phyloP scores from a whole-genome alignment of 1,140 invertebrate species.

The Neodiprion virginianus region DNA sequence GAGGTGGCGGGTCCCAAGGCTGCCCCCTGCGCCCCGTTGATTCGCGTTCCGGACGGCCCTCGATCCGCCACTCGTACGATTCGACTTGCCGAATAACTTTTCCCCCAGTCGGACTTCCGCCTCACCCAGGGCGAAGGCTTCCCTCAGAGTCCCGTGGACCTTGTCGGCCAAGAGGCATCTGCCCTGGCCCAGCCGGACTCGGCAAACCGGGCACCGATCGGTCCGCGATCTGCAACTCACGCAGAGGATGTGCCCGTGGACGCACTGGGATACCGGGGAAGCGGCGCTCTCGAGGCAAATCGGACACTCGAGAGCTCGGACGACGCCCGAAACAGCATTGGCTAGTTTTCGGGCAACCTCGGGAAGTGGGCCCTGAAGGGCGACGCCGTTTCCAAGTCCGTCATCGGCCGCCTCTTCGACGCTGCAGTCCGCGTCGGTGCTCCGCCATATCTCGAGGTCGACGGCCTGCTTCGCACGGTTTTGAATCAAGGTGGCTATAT shows the following conservation, averaged over 20 bases:
- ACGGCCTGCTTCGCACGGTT: conserved; percentile 43
- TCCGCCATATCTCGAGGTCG: conserved; percentile 50
- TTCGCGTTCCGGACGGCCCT: conserved; percentile 13
- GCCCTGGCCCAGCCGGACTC: conserved; percentile 61
- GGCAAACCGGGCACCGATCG: conserved; percentile 68
- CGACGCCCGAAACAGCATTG: conserved; percentile 57
- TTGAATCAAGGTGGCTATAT: conserved; percentile 65
- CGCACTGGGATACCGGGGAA: conserved; percentile 71
- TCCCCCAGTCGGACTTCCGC: conserved; percentile 39
- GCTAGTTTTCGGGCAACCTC: conserved; percentile 52
- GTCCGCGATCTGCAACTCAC: conserved; percentile 66
- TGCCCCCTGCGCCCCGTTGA: conserved; percentile 9
- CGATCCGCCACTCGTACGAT: conserved; percentile 16
- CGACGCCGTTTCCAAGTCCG: conserved; percentile 24
- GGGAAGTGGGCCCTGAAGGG: conserved; percentile 51
- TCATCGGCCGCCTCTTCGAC: conserved; percentile 50
- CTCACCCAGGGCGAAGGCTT: conserved; percentile 44
- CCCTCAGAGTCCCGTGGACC: conserved; percentile 53
- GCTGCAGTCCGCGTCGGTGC: conserved; percentile 57
- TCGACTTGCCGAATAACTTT: conserved; percentile 45
- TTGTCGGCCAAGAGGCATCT: conserved; percentile 66
- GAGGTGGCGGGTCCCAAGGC: not conserved
- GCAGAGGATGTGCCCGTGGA: conserved; percentile 72
- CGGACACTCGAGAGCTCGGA: conserved; percentile 70
- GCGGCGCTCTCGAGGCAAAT: conserved; percentile 66